Percentiles rank a stretch among this genome's conserved stretches.
Conservation (phyloP, 2,113 vertebrate species). For the Ameiurus melas region DNA sequence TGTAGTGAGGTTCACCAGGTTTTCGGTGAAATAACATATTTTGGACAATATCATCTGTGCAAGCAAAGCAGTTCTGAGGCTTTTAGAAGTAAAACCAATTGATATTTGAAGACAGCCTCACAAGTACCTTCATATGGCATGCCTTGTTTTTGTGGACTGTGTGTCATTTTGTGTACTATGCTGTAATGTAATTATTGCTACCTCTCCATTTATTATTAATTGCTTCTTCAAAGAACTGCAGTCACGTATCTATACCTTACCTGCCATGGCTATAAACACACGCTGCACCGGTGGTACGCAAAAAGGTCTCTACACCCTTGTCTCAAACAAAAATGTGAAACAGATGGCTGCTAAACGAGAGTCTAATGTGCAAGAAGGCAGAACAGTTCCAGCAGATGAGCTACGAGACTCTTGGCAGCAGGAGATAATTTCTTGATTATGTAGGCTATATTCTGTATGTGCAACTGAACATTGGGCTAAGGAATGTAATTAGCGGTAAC, state of each 20-base stretch:
- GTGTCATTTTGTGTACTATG: background rate
- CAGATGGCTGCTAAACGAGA: constrained; percentile 61
- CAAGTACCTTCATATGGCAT: background rate
- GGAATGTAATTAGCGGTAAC: background rate
- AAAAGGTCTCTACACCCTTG: constrained; percentile 54
- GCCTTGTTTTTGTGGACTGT: background rate
- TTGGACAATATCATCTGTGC: background rate
- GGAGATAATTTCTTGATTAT: constrained; percentile 50
- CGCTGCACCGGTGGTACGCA: background rate
- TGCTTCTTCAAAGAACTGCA: background rate
- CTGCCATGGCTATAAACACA: constrained; percentile 6
- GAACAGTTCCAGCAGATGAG: constrained; percentile 44
- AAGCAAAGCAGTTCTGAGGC: background rate
- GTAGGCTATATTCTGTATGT: constrained; percentile 22
- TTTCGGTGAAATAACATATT: background rate
- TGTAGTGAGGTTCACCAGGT: background rate
- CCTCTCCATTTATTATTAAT: background rate
- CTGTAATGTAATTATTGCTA: background rate
- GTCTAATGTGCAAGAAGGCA: constrained; percentile 41
- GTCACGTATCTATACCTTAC: constrained; percentile 5
- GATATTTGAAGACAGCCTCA: background rate
- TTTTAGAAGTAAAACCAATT: background rate
- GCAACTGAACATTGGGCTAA: constrained; percentile 3
- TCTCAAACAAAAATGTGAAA: constrained; percentile 50
- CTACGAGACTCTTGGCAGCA: constrained; percentile 46